phyloP scores from a whole-genome alignment of 2,888 invertebrate genomes.

The Pandemis corylana region DNA sequence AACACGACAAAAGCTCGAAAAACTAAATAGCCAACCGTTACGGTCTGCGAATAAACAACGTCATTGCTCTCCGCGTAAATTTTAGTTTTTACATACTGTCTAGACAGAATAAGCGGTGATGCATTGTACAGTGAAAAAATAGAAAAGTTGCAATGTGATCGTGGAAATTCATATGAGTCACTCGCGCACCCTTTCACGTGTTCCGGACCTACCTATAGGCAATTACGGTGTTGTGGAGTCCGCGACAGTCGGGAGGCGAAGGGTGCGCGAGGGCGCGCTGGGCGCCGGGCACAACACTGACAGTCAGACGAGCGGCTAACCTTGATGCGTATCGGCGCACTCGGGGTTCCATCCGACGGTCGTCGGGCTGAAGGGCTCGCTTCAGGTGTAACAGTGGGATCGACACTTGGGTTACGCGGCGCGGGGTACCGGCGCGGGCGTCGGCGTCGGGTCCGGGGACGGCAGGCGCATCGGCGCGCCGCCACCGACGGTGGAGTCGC shows the following conservation, averaged over 20 bases:
- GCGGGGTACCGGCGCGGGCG: constrained; percentile 67
- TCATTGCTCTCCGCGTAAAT: constrained; percentile 19
- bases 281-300: constrained; percentile 80
- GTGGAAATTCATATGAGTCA: constrained; percentile 69
- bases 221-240: constrained; percentile 57
- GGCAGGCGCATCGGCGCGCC: constrained; percentile 81
- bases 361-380: constrained; percentile 79
- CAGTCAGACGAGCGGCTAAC: constrained; percentile 83
- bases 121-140: constrained; percentile 20
- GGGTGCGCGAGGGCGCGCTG: constrained; percentile 61
- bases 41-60: constrained; percentile 24
- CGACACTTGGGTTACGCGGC: constrained; percentile 61
- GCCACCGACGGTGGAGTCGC: constrained; percentile 76
- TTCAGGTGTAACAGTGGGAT: constrained; percentile 72
- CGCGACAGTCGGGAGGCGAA: constrained; percentile 69
- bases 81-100: constrained; percentile 15
- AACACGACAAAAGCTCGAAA: constrained; percentile 30
- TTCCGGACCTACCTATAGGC: constrained; percentile 73
- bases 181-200: constrained; percentile 66
- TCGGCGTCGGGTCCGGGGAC: constrained; percentile 71
- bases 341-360: constrained; percentile 84
- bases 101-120: constrained; percentile 21
- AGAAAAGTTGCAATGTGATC: constrained; percentile 36
- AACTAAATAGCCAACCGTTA: constrained; percentile 29
- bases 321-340: constrained; percentile 84